phyloP scores from a whole-genome alignment of 2,797 vertebrate genomes.

The Anguilla pacifica region DNA sequence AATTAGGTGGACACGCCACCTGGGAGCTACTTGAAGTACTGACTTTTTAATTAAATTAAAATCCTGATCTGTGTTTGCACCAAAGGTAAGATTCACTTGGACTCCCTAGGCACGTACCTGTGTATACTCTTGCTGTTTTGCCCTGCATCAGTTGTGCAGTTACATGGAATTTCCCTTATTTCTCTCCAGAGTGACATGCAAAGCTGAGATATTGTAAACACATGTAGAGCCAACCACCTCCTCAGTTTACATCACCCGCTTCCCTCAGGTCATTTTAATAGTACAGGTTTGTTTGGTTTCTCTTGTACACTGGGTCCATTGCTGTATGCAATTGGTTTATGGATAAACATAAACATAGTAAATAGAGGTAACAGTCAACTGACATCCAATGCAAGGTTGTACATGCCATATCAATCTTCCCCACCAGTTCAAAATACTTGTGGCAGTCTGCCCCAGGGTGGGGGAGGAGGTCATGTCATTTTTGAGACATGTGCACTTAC shows the following conservation, averaged over 20 bases:
- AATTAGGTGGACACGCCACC: not conserved
- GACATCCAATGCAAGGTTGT: not conserved
- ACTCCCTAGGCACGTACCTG: not conserved
- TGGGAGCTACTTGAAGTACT: not conserved
- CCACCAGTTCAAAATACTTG: too few relatives aligned
- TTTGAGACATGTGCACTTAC: too few relatives aligned
- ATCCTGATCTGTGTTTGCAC: not conserved
- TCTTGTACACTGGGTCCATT: not conserved
- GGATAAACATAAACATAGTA: not conserved
- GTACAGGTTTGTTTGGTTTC: not conserved
- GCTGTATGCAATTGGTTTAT: not conserved
- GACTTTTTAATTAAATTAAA: not conserved
- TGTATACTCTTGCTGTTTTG: not conserved
- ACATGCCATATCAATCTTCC: too few relatives aligned
- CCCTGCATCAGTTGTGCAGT: not conserved
- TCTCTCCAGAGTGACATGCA: not conserved
- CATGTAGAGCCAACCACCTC: not conserved
- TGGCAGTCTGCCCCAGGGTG: too few relatives aligned
- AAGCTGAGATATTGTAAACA: not conserved
- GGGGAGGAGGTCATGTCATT: too few relatives aligned
- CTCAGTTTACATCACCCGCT: not conserved
- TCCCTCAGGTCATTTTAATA: not conserved
- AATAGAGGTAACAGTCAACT: not conserved
- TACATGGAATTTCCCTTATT: not conserved
- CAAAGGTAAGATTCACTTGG: not conserved